Percentiles rank a stretch among this genome's conserved stretches.
These are phyloP conservation scores for Netelia inedita DNA, from an alignment of 2,888 invertebrate genomes.

Conservation along the genomic window DNA sequence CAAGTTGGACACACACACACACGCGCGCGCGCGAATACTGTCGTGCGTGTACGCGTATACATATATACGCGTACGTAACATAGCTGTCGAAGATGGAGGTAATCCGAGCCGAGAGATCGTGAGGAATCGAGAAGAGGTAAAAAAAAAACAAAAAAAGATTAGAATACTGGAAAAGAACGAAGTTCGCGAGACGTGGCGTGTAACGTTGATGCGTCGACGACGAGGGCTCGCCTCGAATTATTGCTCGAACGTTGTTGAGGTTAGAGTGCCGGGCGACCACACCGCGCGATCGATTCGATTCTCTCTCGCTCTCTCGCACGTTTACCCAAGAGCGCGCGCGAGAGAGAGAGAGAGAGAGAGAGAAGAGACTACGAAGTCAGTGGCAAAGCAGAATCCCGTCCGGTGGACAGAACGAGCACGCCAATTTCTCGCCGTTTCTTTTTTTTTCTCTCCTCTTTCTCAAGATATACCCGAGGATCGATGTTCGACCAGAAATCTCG, in stretches of 20 bases:
- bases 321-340: neutral
- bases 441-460: no score
- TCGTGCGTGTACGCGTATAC: neutral
- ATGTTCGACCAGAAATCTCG: no score
- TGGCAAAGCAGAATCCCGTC: no score
- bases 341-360: conserved; percentile 11
- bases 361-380: neutral
- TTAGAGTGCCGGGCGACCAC: conserved; percentile 73
- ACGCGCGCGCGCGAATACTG: neutral
- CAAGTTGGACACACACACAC: neutral
- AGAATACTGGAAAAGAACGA: conserved; percentile 36
- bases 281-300: conserved; percentile 74
- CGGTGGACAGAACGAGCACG: no score
- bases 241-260: conserved; percentile 74
- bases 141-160: neutral
- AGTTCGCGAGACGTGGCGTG: conserved; percentile 1
- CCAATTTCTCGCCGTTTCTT: no score
- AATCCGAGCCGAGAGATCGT: conserved; percentile 10
- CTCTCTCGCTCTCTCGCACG: conserved; percentile 17
- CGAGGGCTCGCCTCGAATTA: conserved; percentile 3
- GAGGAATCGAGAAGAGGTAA: neutral
- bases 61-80: neutral
- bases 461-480: no score
- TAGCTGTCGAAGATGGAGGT: neutral
- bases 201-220: conserved; percentile 12